Evolutionary conservation across 2,797 vertebrate genomes (phyloP).

Genomic region (Antennarius maculatus): DNA sequence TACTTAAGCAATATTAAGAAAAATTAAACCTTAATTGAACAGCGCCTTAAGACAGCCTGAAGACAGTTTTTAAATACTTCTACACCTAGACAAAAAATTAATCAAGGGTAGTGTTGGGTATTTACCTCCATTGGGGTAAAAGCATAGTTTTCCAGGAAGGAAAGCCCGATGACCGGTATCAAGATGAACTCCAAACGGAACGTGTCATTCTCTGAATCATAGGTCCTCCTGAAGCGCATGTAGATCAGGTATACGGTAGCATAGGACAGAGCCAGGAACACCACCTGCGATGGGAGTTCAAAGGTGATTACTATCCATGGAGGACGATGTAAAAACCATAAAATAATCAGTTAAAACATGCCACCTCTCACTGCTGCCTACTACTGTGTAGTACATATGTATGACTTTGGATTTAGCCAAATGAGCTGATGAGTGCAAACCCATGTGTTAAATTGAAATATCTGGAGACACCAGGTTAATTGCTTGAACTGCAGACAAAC

Average conservation of each 20-base stretch:
- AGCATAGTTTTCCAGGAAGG: constrained; percentile 93
- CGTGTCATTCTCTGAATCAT: constrained; percentile 89
- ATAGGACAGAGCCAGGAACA: constrained; percentile 91
- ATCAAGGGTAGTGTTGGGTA: background rate
- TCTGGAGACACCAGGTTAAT: background rate
- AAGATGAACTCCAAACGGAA: constrained; percentile 95
- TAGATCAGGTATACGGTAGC: constrained; percentile 94
- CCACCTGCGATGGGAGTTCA: constrained; percentile 78
- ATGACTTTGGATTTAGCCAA: background rate
- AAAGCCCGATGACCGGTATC: constrained; percentile 91
- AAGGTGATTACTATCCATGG: background rate
- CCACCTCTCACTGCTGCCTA: background rate
- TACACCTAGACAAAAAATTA: background rate
- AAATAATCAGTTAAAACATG: background rate
- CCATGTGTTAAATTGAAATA: background rate
- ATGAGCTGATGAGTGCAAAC: background rate
- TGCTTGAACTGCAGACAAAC: background rate
- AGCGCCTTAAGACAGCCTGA: background rate
- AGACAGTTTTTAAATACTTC: background rate
- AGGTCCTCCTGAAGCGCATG: constrained; percentile 86
- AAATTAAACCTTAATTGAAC: background rate
- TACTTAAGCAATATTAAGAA: background rate
- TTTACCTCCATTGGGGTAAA: constrained; percentile 92
- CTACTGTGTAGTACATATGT: background rate
- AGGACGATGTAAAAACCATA: background rate